These are phyloP conservation scores for Scortum barcoo DNA, from an alignment of 2,113 vertebrate species.

Conservation along the genomic window DNA sequence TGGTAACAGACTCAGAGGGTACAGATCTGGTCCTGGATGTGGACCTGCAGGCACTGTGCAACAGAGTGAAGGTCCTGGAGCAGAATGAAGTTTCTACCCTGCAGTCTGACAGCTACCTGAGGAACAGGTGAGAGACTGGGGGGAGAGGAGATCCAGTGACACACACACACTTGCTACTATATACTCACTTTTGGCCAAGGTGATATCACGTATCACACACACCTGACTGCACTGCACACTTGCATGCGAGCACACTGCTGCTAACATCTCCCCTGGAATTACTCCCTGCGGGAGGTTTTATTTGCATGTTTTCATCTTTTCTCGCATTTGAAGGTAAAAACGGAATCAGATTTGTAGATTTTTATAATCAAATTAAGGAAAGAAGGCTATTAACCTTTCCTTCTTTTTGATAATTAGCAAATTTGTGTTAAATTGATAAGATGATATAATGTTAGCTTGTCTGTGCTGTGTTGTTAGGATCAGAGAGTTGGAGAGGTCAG, in stretches of 20 bases:
- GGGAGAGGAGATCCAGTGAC: slow-evolving; percentile 68
- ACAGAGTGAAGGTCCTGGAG: slow-evolving; percentile 76
- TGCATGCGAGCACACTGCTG: slow-evolving; percentile 24
- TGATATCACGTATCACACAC: slow-evolving; percentile 68
- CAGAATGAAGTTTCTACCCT: slow-evolving; percentile 56
- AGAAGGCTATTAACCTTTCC: background rate
- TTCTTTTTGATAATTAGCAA: background rate
- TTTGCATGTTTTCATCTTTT: slow-evolving; percentile 3
- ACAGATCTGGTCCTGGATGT: slow-evolving; percentile 16
- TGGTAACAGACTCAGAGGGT: slow-evolving; percentile 39
- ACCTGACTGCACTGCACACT: slow-evolving; percentile 42
- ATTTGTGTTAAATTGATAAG: slow-evolving; percentile 1
- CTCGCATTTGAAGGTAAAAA: slow-evolving; percentile 6
- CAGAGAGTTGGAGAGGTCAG: slow-evolving; percentile 79
- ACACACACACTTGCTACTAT: slow-evolving; percentile 59
- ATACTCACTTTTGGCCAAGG: slow-evolving; percentile 62
- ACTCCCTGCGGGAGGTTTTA: background rate
- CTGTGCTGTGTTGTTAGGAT: slow-evolving; percentile 67
- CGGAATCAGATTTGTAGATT: background rate
- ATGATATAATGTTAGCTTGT: slow-evolving; percentile 30
- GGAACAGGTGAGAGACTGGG: slow-evolving; percentile 82
- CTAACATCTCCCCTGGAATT: slow-evolving; percentile 24
- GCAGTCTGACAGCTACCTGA: slow-evolving; percentile 71
- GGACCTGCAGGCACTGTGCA: slow-evolving; percentile 45
- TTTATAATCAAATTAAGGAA: background rate